These are phyloP conservation scores for Callitettix versicolor DNA, from an alignment of 1,140 invertebrate species.

Conservation along the genomic window DNA sequence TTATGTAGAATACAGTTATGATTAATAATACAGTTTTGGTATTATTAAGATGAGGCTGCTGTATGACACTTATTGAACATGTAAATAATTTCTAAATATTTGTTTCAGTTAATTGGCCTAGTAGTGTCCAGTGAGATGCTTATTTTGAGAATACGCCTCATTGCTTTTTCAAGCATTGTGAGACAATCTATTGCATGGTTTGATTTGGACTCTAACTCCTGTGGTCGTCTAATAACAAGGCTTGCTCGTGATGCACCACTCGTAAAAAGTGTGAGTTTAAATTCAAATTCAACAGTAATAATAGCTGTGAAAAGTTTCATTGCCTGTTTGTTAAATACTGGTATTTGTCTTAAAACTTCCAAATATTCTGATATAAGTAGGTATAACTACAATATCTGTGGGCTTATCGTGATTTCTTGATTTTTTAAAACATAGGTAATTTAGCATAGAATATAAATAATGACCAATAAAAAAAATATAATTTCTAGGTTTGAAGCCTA, in stretches of 20 bases:
- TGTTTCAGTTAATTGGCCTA: constrained; percentile 31
- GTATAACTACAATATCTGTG: background rate
- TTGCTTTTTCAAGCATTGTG: constrained; percentile 53
- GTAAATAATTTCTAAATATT: no score
- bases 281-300: background rate
- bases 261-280: constrained; percentile 55
- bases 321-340: no score
- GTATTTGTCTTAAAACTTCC: no score
- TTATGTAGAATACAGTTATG: no score
- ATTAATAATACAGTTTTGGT: no score
- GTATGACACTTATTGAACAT: no score
- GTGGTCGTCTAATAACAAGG: constrained; percentile 53
- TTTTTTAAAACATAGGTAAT: no score
- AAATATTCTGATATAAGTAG: background rate
- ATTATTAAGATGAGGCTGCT: no score
- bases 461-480: no score
- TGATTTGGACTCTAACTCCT: constrained; percentile 54
- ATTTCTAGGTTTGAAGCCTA: no score
- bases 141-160: constrained; percentile 50
- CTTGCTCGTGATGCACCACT: constrained; percentile 62
- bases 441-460: no score
- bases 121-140: constrained; percentile 56
- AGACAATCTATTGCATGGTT: constrained; percentile 65
- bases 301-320: background rate
- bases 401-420: no score